Percentiles rank a stretch among this genome's conserved stretches.
phyloP scores from a whole-genome alignment of 2,888 invertebrate species.

The Aporophyla lueneburgensis region DNA sequence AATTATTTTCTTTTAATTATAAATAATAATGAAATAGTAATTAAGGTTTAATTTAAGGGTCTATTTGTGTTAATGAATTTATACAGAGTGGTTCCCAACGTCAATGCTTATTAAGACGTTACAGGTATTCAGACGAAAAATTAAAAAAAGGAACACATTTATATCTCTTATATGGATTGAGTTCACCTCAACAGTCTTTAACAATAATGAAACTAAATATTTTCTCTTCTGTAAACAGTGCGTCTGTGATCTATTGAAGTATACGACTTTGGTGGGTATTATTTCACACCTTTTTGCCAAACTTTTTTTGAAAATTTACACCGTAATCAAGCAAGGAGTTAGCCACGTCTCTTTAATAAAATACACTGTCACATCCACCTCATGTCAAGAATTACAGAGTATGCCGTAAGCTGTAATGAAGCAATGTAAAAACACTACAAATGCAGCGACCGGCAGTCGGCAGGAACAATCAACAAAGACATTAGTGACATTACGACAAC shows the following conservation, averaged over 20 bases:
- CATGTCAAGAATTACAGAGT: slow-evolving; percentile 42
- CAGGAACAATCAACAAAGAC: slow-evolving; percentile 48
- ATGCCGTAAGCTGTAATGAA: slow-evolving; percentile 46
- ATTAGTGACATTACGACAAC: slow-evolving; percentile 52
- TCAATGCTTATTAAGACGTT: neutral
- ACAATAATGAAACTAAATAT: neutral
- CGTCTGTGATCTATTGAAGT: neutral
- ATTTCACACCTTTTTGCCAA: neutral
- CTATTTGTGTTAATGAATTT: slow-evolving; percentile 18
- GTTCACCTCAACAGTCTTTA: neutral
- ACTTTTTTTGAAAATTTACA: neutral
- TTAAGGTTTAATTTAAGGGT: slow-evolving; percentile 23
- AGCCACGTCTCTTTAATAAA: neutral
- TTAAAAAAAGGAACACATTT: neutral
- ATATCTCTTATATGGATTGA: neutral
- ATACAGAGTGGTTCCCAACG: slow-evolving; percentile 16
- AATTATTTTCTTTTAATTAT: slow-evolving; percentile 44
- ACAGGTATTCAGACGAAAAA: neutral
- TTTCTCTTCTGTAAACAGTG: neutral
- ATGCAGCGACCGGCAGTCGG: slow-evolving; percentile 24
- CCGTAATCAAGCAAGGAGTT: neutral
- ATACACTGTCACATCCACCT: neutral
- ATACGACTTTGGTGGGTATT: neutral
- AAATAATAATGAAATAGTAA: slow-evolving; percentile 39
- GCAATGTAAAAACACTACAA: slow-evolving; percentile 38